Conservation (phyloP, 92 coral and sea anemone genomes). For the Isaurus tuberculatus region DNA sequence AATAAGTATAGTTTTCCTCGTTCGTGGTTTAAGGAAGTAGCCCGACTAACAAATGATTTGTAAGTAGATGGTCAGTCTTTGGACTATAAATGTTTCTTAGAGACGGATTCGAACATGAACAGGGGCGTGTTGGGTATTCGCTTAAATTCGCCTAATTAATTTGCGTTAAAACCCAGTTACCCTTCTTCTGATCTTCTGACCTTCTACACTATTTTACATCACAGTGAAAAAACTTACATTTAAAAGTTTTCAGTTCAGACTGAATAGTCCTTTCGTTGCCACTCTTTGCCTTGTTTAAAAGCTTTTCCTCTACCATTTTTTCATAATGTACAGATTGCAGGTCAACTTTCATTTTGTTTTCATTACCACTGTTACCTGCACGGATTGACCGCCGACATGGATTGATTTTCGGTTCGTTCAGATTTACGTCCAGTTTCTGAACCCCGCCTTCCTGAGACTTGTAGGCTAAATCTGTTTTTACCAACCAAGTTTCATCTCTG, state of each 20-base stretch:
- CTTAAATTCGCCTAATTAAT: too few relatives aligned
- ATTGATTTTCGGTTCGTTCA: constrained; percentile 1
- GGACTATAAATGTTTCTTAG: too few relatives aligned
- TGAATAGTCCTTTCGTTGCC: constrained; percentile 13
- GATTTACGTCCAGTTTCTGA: not conserved
- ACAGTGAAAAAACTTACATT: not conserved
- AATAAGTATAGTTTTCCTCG: too few relatives aligned
- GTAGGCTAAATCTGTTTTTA: not conserved
- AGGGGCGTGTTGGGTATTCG: too few relatives aligned
- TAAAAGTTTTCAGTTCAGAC: not conserved
- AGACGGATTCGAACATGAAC: too few relatives aligned
- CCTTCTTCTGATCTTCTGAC: not conserved
- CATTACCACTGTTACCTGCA: not conserved
- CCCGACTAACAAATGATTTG: too few relatives aligned
- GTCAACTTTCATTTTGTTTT: constrained; percentile 13
- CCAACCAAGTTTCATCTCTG: not conserved
- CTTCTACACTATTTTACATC: not conserved
- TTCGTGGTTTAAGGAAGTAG: too few relatives aligned
- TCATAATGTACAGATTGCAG: constrained; percentile 24
- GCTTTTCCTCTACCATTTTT: not conserved
- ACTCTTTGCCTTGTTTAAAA: not conserved
- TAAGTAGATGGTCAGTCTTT: too few relatives aligned
- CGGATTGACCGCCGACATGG: not conserved
- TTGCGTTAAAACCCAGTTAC: not conserved
- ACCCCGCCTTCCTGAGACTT: constrained; percentile 13